phyloP scores from a whole-genome alignment of 2,888 invertebrate species.

The Polyommatus icarus region DNA sequence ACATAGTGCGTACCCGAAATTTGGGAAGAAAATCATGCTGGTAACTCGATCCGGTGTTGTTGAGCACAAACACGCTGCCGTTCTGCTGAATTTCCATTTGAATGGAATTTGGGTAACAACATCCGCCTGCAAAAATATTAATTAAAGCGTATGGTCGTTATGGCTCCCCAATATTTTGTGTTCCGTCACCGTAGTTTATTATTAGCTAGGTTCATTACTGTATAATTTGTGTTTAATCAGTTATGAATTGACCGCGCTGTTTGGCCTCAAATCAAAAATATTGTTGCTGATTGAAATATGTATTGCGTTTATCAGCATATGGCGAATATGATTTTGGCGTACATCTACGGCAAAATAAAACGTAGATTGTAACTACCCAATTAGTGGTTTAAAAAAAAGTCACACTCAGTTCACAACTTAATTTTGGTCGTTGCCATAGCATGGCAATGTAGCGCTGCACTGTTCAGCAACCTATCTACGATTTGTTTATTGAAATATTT shows the following conservation, averaged over 20 bases:
- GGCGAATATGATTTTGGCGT: not conserved
- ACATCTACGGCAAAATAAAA: too few relatives aligned
- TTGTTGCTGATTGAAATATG: not conserved
- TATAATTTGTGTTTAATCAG: not conserved
- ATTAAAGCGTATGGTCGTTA: conserved; percentile 12
- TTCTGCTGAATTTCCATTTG: conserved; percentile 23
- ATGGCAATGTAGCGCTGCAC: too few relatives aligned
- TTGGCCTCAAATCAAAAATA: not conserved
- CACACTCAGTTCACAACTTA: not conserved
- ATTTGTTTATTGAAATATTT: not conserved
- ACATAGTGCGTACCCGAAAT: not conserved
- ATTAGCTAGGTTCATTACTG: not conserved
- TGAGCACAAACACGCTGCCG: not conserved
- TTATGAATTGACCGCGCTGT: not conserved
- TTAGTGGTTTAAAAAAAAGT: not conserved
- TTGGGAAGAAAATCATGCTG: not conserved
- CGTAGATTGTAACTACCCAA: too few relatives aligned
- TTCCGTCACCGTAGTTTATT: not conserved
- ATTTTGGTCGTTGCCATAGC: not conserved
- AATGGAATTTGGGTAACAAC: not conserved
- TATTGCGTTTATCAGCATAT: not conserved
- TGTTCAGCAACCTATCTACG: too few relatives aligned
- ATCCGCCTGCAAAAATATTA: conserved; percentile 18
- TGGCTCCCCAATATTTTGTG: not conserved
- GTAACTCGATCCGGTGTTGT: not conserved